A percentile compares a stretch with the other conserved stretches of the same genome.
phyloP scores from a whole-genome alignment of 2,113 vertebrate genomes.

The Lipotes vexillifer region DNA sequence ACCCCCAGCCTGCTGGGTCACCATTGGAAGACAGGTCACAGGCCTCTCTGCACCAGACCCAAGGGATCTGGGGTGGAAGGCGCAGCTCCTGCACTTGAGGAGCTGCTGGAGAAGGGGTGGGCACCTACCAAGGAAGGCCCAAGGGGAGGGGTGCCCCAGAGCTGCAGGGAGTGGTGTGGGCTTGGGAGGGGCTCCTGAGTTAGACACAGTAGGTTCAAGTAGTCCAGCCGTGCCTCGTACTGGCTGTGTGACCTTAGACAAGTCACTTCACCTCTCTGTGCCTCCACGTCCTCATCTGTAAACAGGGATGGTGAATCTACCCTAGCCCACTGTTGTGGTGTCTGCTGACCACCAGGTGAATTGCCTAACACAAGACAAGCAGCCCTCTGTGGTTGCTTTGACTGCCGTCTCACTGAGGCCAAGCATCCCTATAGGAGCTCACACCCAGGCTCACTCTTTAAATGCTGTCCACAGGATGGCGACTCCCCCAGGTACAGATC shows the following conservation, averaged over 20 bases:
- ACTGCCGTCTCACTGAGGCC: neutral
- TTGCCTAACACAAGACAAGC: neutral
- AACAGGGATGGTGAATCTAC: neutral
- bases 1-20: neutral
- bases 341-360: neutral
- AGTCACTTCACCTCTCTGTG: neutral
- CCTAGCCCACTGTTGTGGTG: neutral
- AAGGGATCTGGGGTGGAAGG: neutral
- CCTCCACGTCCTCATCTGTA: neutral
- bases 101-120: neutral
- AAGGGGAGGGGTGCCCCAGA: neutral
- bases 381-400: neutral
- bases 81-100: neutral
- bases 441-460: neutral
- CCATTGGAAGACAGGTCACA: neutral
- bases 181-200: neutral
- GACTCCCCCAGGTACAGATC: neutral
- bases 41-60: neutral
- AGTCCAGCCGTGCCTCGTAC: neutral
- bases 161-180: neutral
- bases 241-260: neutral
- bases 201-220: neutral
- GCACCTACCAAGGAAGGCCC: neutral
- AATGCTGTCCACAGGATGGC: neutral
- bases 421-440: no score